Evolutionary conservation across 2,113 vertebrate genomes (phyloP).

Genomic region (Thomomys bottae): DNA sequence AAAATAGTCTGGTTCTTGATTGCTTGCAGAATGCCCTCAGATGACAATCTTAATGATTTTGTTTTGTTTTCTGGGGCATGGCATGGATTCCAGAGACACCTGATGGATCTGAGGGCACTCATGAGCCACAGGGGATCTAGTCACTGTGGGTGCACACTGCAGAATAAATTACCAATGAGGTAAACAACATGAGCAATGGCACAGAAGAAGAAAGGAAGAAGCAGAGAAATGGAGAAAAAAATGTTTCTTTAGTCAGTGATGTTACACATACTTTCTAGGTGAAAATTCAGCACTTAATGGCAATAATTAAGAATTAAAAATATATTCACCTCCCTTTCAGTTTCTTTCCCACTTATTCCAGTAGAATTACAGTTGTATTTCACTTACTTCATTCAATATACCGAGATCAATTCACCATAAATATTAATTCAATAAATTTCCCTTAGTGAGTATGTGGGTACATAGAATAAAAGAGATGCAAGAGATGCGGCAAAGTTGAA

Average conservation of each 20-base stretch:
- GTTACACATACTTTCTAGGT: background rate
- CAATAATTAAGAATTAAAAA: background rate
- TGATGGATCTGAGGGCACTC: too few relatives aligned
- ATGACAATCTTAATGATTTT: background rate
- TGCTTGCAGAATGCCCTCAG: background rate
- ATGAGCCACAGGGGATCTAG: too few relatives aligned
- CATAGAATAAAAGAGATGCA: background rate
- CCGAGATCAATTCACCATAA: background rate
- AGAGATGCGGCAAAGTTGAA: background rate
- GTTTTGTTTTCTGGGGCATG: background rate
- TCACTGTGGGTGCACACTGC: background rate
- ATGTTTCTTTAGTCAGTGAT: background rate
- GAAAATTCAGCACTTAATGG: background rate
- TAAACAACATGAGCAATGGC: background rate
- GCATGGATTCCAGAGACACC: background rate
- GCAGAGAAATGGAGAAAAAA: background rate
- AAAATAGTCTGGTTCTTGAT: background rate
- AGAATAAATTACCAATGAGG: background rate
- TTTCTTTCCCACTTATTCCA: background rate
- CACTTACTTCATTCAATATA: background rate
- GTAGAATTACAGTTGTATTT: background rate
- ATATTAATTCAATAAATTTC: background rate
- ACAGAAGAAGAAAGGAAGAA: conserved; percentile 1
- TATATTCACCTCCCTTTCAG: background rate
- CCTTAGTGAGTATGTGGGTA: background rate